Base-by-base conservation (phyloP, 1,140 invertebrate genomes). In the Dendrolimus punctatus region DNA sequence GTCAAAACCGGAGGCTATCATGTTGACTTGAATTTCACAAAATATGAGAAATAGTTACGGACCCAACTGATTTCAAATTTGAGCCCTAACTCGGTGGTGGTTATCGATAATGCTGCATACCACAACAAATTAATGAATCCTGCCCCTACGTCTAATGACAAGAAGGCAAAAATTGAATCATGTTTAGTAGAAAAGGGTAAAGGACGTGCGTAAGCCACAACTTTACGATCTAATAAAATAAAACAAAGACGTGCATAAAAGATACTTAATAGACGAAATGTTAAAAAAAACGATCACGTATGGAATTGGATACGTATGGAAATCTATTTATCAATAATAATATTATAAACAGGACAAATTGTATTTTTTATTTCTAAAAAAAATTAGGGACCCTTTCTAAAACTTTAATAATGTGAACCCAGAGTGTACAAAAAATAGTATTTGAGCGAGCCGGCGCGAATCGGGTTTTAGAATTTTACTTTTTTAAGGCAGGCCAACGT, bases 1-100 rank as follows among this genome's bases (percentile, higher is more conserved):
- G 53, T 57, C 46, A 52, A 59, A 46, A 45, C 46, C 38, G 53
- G 51, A 10, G 57, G 55, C 39, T 55, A 51, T 40, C 66, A 63
- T 47, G 54, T 57, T 37, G 56, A 64, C 41, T 66, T 68, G 68
- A 61, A 68, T 53, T 51, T 46, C 39, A 38, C 41, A 6, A 60
- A 58, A 37, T 70, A 57, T 49, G 52, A 47, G 10, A 59, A 63
- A 53, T 68, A 57, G 62, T 7, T 64, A 8, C 36, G 46, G 8
- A 44, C 23, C 39, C 45, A 58, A 40, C 45, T 54, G 10, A 41
- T 58, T 40, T 47, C 57, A 8, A 53, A 58, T 50, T 37, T 53
- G 10, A 49, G 41, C 41, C n/a, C 41, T n/a, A 42, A 42, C 41
- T 42, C 41, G 41, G 41, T 42, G n/a, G 41, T 42, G n/a, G 41